A percentile compares a stretch with the other conserved stretches of the same genome.
Evolutionary conservation across 2,888 invertebrate genomes (phyloP).

Genomic region (Conomelus anceps): DNA sequence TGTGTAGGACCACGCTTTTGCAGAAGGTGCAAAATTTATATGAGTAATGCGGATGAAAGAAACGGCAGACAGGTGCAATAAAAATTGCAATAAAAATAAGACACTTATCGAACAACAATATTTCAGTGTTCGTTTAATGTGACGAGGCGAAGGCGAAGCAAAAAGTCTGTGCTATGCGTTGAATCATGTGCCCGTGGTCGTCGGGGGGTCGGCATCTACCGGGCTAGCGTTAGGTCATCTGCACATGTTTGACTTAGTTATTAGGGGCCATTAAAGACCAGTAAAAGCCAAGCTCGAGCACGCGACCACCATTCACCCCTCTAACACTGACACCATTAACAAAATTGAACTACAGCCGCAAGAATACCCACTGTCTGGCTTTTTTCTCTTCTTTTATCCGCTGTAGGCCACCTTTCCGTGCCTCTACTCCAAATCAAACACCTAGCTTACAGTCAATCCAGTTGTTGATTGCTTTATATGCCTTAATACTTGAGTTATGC

Average conservation of each 20-base stretch:
- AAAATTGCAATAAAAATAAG: background rate
- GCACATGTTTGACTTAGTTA: slow-evolving; percentile 11
- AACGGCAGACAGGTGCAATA: background rate
- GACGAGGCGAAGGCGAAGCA: background rate
- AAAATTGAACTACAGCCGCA: background rate
- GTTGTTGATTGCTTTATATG: background rate
- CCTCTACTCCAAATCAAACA: background rate
- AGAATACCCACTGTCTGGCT: background rate
- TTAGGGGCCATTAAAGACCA: slow-evolving; percentile 8
- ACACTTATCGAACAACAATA: background rate
- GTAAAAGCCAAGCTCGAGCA: background rate
- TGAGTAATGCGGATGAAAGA: no score
- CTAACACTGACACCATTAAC: background rate
- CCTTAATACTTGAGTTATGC: no score
- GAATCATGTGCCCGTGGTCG: background rate
- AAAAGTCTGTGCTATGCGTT: background rate
- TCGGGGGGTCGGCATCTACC: background rate
- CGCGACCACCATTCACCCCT: background rate
- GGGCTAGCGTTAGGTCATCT: background rate
- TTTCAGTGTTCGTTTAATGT: background rate
- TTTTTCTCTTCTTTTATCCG: background rate
- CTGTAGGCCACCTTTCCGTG: background rate
- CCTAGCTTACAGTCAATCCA: background rate
- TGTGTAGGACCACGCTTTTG: no score
- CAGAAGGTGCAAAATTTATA: no score